Base-by-base conservation (phyloP, 1,140 invertebrate species). In the Papilio glaucus region DNA sequence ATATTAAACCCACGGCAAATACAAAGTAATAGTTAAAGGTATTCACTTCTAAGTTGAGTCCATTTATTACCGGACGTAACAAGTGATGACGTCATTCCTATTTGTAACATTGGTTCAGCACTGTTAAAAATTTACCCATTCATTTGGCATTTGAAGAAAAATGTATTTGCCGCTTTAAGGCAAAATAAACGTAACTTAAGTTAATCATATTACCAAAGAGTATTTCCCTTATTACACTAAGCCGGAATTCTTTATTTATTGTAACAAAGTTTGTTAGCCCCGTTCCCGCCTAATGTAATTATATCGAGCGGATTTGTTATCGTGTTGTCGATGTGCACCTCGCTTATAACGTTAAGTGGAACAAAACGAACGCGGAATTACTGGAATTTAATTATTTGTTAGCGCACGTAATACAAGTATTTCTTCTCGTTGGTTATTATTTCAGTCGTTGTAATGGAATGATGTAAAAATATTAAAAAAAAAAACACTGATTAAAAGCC, bases 161-260 rank as follows among this genome's bases (percentile, higher is more conserved):
- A n/a, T n/a, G n/a, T n/a, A n/a, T n/a, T n/a, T n/a, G n/a, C n/a
- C n/a, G n/a, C n/a, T n/a, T n/a, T n/a, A n/a, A n/a, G 49, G 21
- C n/a, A n/a, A 57, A 57, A 12, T 57, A 57, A 33, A 24, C 0
- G 49, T 57, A 57, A 57, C 9, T 57, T 4, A 13, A 13, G 49
- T 10, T 41, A 63, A 63, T 63, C 7, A 39, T 21, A 63, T 24
- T 24, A 63, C 62, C 39, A 63, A 62, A 41, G 57, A 63, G 62
- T 37, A 41, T 63, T 63, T 39, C 33, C 37, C 61, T 33, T 15
- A 63, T 62, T 62, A 62, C 62, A 15, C 15, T 12, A 63, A 63
- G 60, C 26, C 60, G 62, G 62, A 63, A 63, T 41, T 39, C 62
- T 63, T 63, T 63, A 63, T 63, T 63, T 38, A 63, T 21, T 39